phyloP scores from a whole-genome alignment of 2,888 invertebrate genomes.

The Helleia helle region DNA sequence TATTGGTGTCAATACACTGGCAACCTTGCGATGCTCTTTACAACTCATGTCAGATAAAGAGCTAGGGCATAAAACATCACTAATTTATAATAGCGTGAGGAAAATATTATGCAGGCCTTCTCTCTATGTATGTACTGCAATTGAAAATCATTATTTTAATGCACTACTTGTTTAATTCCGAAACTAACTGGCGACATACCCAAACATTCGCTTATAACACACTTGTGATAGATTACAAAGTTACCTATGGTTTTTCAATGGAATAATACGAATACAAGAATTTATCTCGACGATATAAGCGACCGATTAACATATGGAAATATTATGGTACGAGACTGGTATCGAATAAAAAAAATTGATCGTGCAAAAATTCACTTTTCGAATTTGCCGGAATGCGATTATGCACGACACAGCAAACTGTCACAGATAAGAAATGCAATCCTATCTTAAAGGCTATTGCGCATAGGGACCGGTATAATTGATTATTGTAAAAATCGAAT shows the following conservation, averaged over 20 bases:
- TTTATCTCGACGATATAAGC: no score
- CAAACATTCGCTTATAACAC: no score
- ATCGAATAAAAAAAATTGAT: conserved; percentile 11
- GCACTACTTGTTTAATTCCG: no score
- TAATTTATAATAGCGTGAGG: conserved; percentile 38
- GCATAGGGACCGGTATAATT: conserved; percentile 41
- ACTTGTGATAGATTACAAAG: no score
- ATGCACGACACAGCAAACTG: conserved; percentile 14
- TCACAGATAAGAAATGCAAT: conserved; percentile 31
- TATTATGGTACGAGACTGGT: no score
- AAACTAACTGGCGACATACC: no score
- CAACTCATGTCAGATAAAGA: conserved; percentile 66
- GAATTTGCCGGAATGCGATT: conserved; percentile 10
- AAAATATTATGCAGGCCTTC: conserved; percentile 17
- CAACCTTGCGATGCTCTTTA: conserved; percentile 71
- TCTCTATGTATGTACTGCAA: neutral
- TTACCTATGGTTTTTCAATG: no score
- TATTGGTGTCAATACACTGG: conserved; percentile 67
- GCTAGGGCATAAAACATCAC: conserved; percentile 61
- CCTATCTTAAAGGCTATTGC: conserved; percentile 41
- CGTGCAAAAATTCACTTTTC: conserved; percentile 12
- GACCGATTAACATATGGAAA: no score
- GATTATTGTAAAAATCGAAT: conserved; percentile 41
- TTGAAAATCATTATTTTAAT: neutral
- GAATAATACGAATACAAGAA: no score